Base-by-base conservation (phyloP, 2,113 vertebrate genomes). In the Aviceda subcristata region DNA sequence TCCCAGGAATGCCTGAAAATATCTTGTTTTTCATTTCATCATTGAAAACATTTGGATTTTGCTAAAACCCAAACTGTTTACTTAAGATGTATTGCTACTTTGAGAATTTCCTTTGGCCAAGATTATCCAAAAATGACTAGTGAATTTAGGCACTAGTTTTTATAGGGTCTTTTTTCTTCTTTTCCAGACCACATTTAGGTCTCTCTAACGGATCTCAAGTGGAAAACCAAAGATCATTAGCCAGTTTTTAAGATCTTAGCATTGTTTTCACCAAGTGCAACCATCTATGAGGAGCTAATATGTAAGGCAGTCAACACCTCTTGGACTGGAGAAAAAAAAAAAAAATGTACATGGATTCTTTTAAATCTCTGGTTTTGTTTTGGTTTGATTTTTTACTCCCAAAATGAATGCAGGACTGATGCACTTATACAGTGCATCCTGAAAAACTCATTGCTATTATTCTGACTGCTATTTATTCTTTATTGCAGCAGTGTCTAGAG, bases 1-100 rank as follows among this genome's bases (percentile, higher is more conserved):
- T 86, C 56, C 34, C 69, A 91, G 60, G 36, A 97, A 97, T 96
- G 86, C 39, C 56, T 53, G 66, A 89, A 96, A 97, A 93, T 24
- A 85, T 94, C 39, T 84, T 89, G 50, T 11, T 94, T 97, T 96
- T 84, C 56, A 89, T 81, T 91, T 88, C 9, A 53, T 72, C 55
- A 23, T 43, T 72, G 48, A 88, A 94, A 97, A 78, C 21, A 64
- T 84, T 86, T 56, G 18, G 39, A 68, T 78, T 92, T 94, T 87
- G 4, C 64, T 86, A 62, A 80, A 94, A 85, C 24, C 1, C 12
- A 86, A 84, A 80, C 13, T 15, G 32, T 84, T 87, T 92, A 68
- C 56, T 92, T 75, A 55, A 90, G 46, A 83, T 5, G 3, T 62
- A 30, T 71, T 88, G 15, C 11, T 90, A 50, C 50, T 85, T 81